Conservation (phyloP, 2,797 vertebrate genomes). For the Halcyon chelicuti region DNA sequence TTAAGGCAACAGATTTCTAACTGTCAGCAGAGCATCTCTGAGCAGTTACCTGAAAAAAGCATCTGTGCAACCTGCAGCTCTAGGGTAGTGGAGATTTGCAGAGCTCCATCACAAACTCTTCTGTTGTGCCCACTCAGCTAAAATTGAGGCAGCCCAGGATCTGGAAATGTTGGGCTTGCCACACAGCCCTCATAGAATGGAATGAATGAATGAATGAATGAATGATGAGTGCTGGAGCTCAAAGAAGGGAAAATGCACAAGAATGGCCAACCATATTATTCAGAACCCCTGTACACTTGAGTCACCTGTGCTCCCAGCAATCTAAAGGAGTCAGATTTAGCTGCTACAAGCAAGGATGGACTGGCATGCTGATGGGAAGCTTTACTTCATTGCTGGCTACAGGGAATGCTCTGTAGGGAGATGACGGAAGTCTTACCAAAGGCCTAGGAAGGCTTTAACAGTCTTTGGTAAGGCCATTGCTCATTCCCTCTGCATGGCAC, state of each 20-base stretch:
- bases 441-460: background rate
- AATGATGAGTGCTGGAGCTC: background rate
- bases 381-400: background rate
- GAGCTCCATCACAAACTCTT: background rate
- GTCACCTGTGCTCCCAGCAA: background rate
- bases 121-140: background rate
- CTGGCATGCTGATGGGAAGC: accelerated
- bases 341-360: background rate
- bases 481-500: accelerated
- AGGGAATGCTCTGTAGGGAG: background rate
- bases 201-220: conserved; percentile 15
- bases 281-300: background rate
- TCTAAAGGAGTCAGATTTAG: background rate
- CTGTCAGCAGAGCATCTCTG: background rate
- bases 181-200: conserved; percentile 26
- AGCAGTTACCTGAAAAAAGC: background rate
- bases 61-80: background rate
- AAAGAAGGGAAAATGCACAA: background rate
- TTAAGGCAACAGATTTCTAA: background rate
- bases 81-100: background rate
- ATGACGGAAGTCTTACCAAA: background rate
- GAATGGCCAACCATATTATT: background rate
- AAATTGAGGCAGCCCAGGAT: background rate
- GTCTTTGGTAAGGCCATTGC: background rate
- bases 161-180: conserved; percentile 35